Evolutionary conservation across 2,797 vertebrate genomes (phyloP), one percentile per base, ranked within the genome.

Genomic region (Semotilus atromaculatus): DNA sequence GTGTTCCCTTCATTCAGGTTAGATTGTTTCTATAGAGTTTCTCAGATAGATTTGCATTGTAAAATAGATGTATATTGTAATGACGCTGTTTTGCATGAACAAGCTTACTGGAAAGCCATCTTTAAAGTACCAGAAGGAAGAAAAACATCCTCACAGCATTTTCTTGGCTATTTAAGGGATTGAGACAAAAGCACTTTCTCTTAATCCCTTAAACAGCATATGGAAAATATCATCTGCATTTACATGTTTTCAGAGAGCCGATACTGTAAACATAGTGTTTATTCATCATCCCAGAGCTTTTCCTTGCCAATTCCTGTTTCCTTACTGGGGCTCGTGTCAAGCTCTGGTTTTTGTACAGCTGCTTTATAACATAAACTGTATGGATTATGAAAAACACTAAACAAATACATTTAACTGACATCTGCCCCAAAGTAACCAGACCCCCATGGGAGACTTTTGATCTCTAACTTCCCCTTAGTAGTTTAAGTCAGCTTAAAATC

Each of bases 1-100:
- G 19, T 9, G 10, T 5, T 36, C 18, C 80, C n/a, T 71, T 40
- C 18, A 29, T 38, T 19, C 13, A 70, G n/a, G 21, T 58, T 0
- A 14, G 26, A 48, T 48, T 72, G 29, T 0, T 0, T 45, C 8
- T 73, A n/a, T n/a, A 29, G 21, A 55, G 23, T 29, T n/a, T 36
- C 21, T 8, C 26, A 10, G 40, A 29, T 53, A n/a, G 11, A 81
- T 73, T 73, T 82, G 80, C 80, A 62, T 73, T 62, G 68, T 45
- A 82, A 82, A 75, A 75, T 38, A 75, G 21, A 73, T 48, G 9
- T 3, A 34, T 23, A 7, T 62, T 81, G 26, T 45, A 29, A 40
- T 60, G n/a, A 55, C 31, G 18, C 29, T 45, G 19, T 72, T 82
- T 82, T 82, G 68, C 70, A 73, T 48, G 11, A 43, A 23, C 31